Evolutionary conservation across 2,888 invertebrate genomes (phyloP).

Genomic region (Tipula unca): DNA sequence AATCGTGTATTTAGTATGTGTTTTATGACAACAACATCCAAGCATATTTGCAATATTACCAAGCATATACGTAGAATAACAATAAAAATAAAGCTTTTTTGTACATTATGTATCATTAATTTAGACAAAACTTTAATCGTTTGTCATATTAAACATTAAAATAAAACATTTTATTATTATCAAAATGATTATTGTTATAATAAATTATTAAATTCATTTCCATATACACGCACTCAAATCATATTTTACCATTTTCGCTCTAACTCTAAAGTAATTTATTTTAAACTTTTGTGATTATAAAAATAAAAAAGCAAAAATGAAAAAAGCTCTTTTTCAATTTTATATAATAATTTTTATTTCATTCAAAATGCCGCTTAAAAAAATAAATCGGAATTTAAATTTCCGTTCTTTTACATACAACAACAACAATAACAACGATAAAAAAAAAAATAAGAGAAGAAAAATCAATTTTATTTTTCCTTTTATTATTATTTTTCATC

Average conservation of each 20-base stretch:
- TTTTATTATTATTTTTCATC: slow-evolving; percentile 8
- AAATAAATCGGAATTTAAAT: slow-evolving; percentile 17
- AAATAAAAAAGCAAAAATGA: not conserved
- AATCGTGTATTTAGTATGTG: not conserved
- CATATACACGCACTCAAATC: slow-evolving; percentile 14
- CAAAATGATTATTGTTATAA: not conserved
- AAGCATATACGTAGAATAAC: not conserved
- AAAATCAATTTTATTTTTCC: slow-evolving; percentile 1
- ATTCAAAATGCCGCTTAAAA: not conserved
- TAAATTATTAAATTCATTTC: slow-evolving; percentile 8
- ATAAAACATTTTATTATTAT: not conserved
- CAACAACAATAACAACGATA: not conserved
- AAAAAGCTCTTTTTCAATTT: not conserved
- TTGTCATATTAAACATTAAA: not conserved
- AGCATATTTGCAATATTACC: not conserved
- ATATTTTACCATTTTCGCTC: not conserved
- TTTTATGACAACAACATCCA: not conserved
- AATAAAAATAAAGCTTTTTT: not conserved
- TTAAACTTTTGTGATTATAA: not conserved
- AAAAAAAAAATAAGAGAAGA: not conserved
- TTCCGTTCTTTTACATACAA: not conserved
- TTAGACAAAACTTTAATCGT: not conserved
- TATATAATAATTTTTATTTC: not conserved
- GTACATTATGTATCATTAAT: not conserved
- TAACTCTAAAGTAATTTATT: slow-evolving; percentile 8